A percentile compares a stretch with the other conserved stretches of the same genome.
phyloP scores from a whole-genome alignment of 2,797 vertebrate genomes.

The Artibeus lituratus region DNA sequence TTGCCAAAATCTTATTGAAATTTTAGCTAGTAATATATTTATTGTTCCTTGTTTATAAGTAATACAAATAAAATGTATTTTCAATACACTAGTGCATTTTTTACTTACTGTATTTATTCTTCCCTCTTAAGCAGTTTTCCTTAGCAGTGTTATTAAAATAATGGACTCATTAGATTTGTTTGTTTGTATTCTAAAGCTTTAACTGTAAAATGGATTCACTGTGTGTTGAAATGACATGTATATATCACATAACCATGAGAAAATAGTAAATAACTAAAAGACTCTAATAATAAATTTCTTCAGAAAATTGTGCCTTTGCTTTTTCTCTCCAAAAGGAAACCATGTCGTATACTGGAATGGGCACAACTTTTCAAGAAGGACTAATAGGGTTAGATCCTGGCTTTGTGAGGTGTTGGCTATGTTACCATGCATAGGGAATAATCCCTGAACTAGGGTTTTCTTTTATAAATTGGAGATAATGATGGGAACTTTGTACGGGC shows the following conservation, averaged over 20 bases:
- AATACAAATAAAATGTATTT: conserved; percentile 16
- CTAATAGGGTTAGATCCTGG: not conserved
- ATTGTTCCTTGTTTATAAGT: not conserved
- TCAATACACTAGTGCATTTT: not conserved
- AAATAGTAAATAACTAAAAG: not conserved
- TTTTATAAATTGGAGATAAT: not conserved
- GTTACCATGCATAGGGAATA: no score
- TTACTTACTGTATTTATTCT: not conserved
- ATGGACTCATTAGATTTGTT: not conserved
- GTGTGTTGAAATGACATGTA: not conserved
- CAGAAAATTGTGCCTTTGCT: not conserved
- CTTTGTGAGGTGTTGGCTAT: not conserved
- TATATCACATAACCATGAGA: not conserved
- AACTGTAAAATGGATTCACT: not conserved
- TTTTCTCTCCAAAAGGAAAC: not conserved
- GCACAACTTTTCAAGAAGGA: not conserved
- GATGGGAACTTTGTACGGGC: not conserved
- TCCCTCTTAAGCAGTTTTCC: not conserved
- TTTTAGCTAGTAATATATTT: not conserved
- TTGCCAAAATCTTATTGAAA: not conserved
- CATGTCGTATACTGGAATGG: not conserved
- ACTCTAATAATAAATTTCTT: not conserved
- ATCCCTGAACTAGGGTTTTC: not conserved
- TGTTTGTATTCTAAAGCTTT: not conserved
- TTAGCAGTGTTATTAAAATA: not conserved